Conservation (phyloP, 2,888 invertebrate species). For the Ptychoptera albimana region DNA sequence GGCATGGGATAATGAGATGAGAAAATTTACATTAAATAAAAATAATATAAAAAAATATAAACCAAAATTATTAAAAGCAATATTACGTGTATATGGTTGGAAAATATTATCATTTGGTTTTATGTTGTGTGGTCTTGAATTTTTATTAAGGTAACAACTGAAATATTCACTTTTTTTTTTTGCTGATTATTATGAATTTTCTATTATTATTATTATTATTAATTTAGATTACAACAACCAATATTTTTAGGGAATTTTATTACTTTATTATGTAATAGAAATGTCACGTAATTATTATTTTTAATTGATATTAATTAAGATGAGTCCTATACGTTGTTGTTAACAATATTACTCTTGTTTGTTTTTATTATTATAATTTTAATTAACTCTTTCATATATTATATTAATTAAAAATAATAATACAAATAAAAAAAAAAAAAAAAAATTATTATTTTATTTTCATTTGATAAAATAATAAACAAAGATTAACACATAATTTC, state of each 20-base stretch:
- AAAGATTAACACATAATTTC: too few species aligned
- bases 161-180: neutral
- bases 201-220: neutral
- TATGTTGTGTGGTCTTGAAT: slow-evolving; percentile 40
- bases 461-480: too few species aligned
- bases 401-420: neutral
- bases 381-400: neutral
- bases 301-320: neutral
- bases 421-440: too few species aligned
- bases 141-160: slow-evolving; percentile 34
- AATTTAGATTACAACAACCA: slow-evolving; percentile 7
- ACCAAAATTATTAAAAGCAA: slow-evolving; percentile 38
- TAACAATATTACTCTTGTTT: neutral
- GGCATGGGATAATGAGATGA: slow-evolving; percentile 41
- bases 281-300: slow-evolving; percentile 3
- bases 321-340: slow-evolving; percentile 4
- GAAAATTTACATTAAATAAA: slow-evolving; percentile 8
- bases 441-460: too few species aligned
- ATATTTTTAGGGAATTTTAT: slow-evolving; percentile 6
- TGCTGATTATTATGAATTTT: neutral
- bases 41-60: slow-evolving; percentile 24
- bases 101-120: slow-evolving; percentile 40
- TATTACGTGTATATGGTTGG: slow-evolving; percentile 43
- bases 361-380: neutral
- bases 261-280: neutral